Evolutionary conservation across 1,140 invertebrate species (phyloP), one percentile per base, ranked within the genome.

Genomic region (Ostrea denselamellosa): DNA sequence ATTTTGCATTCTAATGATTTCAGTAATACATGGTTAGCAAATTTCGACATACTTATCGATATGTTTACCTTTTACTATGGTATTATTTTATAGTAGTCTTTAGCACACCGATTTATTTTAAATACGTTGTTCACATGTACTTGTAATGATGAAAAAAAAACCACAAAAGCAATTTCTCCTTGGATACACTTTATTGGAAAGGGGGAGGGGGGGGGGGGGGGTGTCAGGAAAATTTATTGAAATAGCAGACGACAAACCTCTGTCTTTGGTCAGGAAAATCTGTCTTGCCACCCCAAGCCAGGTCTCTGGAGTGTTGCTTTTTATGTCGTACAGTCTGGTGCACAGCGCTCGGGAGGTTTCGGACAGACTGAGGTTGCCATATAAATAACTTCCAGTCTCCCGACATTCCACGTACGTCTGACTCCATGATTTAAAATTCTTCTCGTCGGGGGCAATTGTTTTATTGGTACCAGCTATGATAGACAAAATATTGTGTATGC

Each of bases 361-460:
- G 12, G 4, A 28, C 8, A 77, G 68, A 12, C 68, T 77, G 68
- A 77, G 3, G 2, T 77, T 77, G 0, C 68, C 68, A 25, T 77
- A 77, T 14, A 77, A 12, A 25, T 77, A 77, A 25, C 25, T 17
- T 2, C 8, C 25, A 2, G 8, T 34, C 2, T 77, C 68, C 68
- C 68, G 25, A 34, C 68, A 77, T 34, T 77, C 68, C 14, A 14
- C 25, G 14, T 77, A 77, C 8, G 68, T 77, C 8, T 77, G 25
- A 5, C 25, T 77, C 68, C 68, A 77, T 10, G 68, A 77, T 14
- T 77, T 77, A 77, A 77, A 77, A 77, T 77, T 77, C 12, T 77
- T 25, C 12, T 77, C 68, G 14, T 77, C 68, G 2, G 68, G 68
- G 28, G 68, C 28, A 77, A 77, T 25, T 25, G 68, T 28, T 28